A percentile compares a stretch with the other conserved stretches of the same genome.
Conservation (phyloP, 2,113 vertebrate genomes). For the Hiodon tergisus region DNA sequence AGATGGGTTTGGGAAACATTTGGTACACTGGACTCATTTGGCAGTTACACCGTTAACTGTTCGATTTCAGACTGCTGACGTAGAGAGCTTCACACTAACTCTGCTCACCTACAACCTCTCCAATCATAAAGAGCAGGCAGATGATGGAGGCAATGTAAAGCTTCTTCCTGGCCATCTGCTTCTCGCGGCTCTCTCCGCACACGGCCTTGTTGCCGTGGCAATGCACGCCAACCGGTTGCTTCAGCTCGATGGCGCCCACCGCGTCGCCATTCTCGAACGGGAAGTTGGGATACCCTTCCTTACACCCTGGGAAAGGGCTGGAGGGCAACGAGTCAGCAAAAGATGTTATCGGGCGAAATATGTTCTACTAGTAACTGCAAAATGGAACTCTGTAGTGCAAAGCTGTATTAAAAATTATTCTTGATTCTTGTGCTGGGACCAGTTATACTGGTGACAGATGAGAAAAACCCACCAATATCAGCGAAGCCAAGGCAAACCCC, state of each 20-base stretch:
- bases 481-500: too few species aligned
- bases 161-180: slow-evolving; percentile 73
- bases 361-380: not conserved
- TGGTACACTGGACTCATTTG: too few species aligned
- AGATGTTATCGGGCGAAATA: not conserved
- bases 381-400: too few species aligned
- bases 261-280: slow-evolving; percentile 54
- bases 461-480: too few species aligned
- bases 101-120: slow-evolving; percentile 75
- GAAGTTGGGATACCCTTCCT: slow-evolving; percentile 48
- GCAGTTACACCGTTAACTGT: too few species aligned
- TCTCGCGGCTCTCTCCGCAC: slow-evolving; percentile 49
- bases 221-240: slow-evolving; percentile 40
- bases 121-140: slow-evolving; percentile 90
- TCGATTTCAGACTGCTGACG: not conserved
- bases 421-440: too few species aligned
- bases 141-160: slow-evolving; percentile 78
- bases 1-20: too few species aligned
- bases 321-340: not conserved
- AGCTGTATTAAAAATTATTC: too few species aligned
- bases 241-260: slow-evolving; percentile 58
- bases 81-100: too few species aligned
- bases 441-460: too few species aligned
- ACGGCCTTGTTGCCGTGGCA: slow-evolving; percentile 54
- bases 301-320: slow-evolving; percentile 62